Percentiles rank a stretch among this genome's conserved stretches.
Evolutionary conservation across 2,113 vertebrate species (phyloP).

Genomic region (Cryptotis parvus): DNA sequence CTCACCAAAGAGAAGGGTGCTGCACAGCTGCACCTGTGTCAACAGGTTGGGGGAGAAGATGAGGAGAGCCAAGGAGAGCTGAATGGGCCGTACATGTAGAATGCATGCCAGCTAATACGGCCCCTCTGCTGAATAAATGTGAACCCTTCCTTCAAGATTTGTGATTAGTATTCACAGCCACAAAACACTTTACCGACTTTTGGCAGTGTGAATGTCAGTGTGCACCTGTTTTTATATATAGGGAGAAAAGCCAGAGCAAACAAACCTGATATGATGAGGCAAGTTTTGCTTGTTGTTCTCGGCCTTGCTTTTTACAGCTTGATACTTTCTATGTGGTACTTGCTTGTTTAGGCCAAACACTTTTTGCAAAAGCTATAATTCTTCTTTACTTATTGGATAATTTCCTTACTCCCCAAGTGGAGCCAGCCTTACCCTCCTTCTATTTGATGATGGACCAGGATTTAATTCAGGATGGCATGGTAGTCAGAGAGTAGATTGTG

Average conservation of each 20-base stretch:
- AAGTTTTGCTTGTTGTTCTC: not conserved
- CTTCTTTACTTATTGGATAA: not conserved
- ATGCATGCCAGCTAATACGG: fast-evolving
- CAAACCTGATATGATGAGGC: not conserved
- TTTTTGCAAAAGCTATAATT: not conserved
- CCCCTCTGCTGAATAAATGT: not conserved
- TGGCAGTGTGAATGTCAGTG: not conserved
- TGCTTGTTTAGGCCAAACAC: not conserved
- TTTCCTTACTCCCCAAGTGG: slow-evolving; percentile 4
- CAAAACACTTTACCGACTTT: not conserved
- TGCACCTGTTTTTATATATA: not conserved
- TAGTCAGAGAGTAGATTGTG: not conserved
- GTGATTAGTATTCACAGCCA: not conserved
- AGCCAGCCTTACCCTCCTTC: not conserved
- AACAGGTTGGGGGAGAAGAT: not conserved
- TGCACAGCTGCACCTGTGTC: not conserved
- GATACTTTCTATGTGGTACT: not conserved
- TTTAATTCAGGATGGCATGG: not conserved
- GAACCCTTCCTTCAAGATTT: not conserved
- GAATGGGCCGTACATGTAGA: not conserved
- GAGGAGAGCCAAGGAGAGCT: not conserved
- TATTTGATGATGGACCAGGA: not conserved
- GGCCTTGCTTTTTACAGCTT: slow-evolving; percentile 5
- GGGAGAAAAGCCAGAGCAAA: not conserved
- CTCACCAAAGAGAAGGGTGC: not conserved